A percentile compares a stretch with the other conserved stretches of the same genome.
These are phyloP conservation scores for Chloebia gouldiae DNA, from an alignment of 2,113 vertebrate species.

Conservation along the genomic window DNA sequence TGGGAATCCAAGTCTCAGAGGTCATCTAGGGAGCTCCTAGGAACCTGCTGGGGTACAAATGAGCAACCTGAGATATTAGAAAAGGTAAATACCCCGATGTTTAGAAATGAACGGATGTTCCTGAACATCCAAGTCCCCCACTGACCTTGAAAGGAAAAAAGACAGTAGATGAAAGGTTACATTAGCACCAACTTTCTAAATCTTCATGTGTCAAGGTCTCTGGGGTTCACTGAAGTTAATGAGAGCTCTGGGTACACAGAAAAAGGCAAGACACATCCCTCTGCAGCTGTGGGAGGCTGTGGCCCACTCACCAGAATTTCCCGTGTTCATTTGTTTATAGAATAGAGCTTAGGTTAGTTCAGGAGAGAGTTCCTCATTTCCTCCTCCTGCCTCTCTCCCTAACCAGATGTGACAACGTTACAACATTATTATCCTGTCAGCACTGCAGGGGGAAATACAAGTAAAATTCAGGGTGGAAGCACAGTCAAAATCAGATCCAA, in stretches of 20 bases:
- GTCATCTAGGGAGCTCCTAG: background rate
- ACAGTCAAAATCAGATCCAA: constrained; percentile 11
- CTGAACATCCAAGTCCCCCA: background rate
- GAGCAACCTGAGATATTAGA: background rate
- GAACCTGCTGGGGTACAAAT: background rate
- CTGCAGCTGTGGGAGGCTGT: background rate
- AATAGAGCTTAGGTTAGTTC: constrained; percentile 14
- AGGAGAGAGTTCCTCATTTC: constrained; percentile 26
- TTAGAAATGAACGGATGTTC: background rate
- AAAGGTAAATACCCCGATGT: background rate
- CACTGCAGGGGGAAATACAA: constrained; percentile 21
- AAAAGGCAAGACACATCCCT: background rate
- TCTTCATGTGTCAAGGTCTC: background rate
- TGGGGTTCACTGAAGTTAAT: background rate
- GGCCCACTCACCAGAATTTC: background rate
- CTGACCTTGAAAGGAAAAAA: background rate
- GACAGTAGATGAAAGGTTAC: background rate
- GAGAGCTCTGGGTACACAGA: background rate
- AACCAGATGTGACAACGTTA: constrained; percentile 53
- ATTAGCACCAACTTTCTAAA: background rate
- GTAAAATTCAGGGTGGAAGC: constrained; percentile 21
- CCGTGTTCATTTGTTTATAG: constrained; percentile 27
- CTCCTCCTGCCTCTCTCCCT: background rate
- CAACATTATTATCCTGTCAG: constrained; percentile 43
- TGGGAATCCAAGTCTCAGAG: background rate